phyloP scores from a whole-genome alignment of 2,113 vertebrate species.

The Pollachius pollachius region DNA sequence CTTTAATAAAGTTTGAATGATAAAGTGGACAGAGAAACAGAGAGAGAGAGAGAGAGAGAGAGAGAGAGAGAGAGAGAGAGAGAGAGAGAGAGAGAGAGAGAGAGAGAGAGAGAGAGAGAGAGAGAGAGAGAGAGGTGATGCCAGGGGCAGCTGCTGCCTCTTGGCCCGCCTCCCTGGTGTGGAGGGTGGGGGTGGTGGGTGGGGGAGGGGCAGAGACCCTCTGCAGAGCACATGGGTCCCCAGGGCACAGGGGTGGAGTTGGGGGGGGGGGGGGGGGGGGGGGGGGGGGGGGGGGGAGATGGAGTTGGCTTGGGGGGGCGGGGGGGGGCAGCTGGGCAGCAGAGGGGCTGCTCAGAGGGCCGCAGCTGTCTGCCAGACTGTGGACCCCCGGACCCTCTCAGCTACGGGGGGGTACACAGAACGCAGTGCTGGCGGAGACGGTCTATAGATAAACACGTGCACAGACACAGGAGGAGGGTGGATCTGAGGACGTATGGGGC shows the following conservation, averaged over 20 bases:
- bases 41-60: neutral
- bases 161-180: neutral
- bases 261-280: neutral
- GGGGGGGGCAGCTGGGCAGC: constrained; percentile 59
- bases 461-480: too few relatives aligned
- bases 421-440: neutral
- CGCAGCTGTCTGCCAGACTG: constrained; percentile 71
- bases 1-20: too few relatives aligned
- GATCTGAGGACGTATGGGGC: too few relatives aligned
- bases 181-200: constrained; percentile 6
- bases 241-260: constrained; percentile 53
- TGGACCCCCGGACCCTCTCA: constrained; percentile 1
- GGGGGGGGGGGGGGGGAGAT: neutral
- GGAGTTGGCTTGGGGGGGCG: neutral
- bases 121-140: constrained; percentile 35
- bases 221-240: constrained; percentile 68
- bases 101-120: constrained; percentile 16
- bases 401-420: neutral
- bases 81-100: neutral
- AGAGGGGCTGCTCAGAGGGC: constrained; percentile 62
- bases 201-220: constrained; percentile 50
- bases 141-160: constrained; percentile 57
- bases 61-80: too few relatives aligned
- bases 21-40: too few relatives aligned
- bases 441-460: too few relatives aligned